Evolutionary conservation across 2,888 invertebrate genomes (phyloP).

Genomic region (Thysanoteuthis rhombus): DNA sequence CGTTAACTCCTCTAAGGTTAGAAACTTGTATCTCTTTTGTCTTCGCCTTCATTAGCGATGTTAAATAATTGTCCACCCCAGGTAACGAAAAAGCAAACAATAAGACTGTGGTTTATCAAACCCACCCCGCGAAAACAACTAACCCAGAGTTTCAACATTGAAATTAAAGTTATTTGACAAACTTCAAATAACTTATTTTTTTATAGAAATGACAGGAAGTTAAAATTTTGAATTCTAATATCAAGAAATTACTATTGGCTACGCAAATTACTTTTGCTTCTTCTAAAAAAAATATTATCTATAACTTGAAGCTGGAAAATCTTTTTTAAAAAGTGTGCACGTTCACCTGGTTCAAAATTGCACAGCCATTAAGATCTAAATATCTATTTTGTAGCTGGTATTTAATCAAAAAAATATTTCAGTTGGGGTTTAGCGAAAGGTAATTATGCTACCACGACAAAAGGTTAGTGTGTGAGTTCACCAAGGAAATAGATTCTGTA

Average conservation of each 20-base stretch:
- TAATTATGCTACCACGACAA: too few species aligned
- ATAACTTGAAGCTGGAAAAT: neutral
- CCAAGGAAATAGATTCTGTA: too few species aligned
- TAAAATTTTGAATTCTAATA: neutral
- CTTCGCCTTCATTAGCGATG: neutral
- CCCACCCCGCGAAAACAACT: neutral
- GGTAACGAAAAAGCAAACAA: neutral
- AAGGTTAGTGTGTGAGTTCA: too few species aligned
- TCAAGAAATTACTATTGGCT: too few species aligned
- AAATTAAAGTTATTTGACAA: neutral
- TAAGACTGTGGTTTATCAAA: neutral
- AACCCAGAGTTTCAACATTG: neutral
- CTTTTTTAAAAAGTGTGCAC: too few species aligned
- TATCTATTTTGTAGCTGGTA: too few species aligned
- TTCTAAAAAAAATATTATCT: neutral
- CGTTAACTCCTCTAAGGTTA: neutral
- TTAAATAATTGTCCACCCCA: neutral
- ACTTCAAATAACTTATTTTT: neutral
- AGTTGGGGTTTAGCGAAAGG: too few species aligned
- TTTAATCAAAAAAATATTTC: too few species aligned
- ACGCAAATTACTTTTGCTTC: neutral
- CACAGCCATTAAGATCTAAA: too few species aligned
- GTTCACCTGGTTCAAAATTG: too few species aligned
- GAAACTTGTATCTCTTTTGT: neutral
- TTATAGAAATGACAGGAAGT: neutral